Evolutionary conservation across 2,113 vertebrate species (phyloP).

Genomic region (Tragelaphus buxtoni): DNA sequence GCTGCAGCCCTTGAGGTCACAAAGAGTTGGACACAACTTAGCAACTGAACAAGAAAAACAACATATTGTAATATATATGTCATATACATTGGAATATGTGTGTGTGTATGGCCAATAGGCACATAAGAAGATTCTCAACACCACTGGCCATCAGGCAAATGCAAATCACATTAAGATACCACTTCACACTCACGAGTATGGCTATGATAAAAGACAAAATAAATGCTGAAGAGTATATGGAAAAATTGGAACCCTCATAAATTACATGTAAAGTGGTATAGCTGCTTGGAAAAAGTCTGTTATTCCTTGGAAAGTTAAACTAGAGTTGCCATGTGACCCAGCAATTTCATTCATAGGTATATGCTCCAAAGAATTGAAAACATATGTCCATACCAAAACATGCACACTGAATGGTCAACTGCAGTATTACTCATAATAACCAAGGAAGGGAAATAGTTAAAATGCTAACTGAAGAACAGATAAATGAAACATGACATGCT

Average conservation of each 20-base stretch:
- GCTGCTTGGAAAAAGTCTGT: not conserved
- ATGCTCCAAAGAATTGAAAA: not conserved
- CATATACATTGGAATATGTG: not conserved
- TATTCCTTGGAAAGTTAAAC: not conserved
- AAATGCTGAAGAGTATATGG: not conserved
- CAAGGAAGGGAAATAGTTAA: not conserved
- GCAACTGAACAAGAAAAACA: not conserved
- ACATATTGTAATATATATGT: not conserved
- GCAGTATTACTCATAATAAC: not conserved
- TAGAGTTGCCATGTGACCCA: not conserved
- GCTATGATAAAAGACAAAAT: not conserved
- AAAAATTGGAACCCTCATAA: not conserved
- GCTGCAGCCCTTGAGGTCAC: not conserved
- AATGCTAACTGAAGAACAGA: not conserved
- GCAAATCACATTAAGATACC: not conserved
- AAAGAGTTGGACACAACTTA: not conserved
- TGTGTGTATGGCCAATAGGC: not conserved
- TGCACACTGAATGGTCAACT: not conserved
- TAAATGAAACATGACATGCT: not conserved
- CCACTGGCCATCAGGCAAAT: not conserved
- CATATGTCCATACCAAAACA: not conserved
- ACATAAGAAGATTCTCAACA: not conserved
- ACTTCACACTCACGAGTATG: not conserved
- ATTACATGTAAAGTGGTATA: not conserved
- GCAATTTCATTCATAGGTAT: not conserved